Conservation (phyloP, 2,113 vertebrate genomes). For the Dryoscopus gambensis region DNA sequence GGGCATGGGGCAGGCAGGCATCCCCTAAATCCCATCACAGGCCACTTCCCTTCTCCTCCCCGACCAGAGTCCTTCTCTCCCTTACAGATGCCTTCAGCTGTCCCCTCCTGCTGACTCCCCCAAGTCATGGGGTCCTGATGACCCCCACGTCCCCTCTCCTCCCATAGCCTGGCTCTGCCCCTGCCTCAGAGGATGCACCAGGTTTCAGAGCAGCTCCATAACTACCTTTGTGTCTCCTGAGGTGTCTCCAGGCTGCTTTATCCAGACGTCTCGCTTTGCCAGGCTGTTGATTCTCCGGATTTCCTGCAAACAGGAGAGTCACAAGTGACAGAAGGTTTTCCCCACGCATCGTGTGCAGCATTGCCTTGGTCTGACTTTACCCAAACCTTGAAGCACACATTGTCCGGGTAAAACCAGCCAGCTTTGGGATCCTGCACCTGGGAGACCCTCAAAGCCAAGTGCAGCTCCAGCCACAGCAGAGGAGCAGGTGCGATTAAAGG, state of each 20-base stretch:
- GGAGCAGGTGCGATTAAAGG: neutral
- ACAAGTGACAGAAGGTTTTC: neutral
- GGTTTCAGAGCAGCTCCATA: neutral
- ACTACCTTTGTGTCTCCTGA: slow-evolving; percentile 50
- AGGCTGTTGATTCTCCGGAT: slow-evolving; percentile 73
- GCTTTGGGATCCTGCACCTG: neutral
- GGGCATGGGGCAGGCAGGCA: neutral
- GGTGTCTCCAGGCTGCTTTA: slow-evolving; percentile 46
- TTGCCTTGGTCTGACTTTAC: neutral
- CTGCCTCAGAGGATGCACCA: neutral
- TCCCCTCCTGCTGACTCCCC: neutral
- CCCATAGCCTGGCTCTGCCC: neutral
- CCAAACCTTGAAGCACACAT: neutral
- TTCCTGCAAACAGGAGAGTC: slow-evolving; percentile 63
- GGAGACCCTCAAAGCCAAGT: neutral
- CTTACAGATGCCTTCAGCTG: neutral
- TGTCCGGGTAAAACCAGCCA: neutral
- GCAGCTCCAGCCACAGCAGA: neutral
- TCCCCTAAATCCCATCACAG: neutral
- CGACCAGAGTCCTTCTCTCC: neutral
- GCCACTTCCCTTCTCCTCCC: neutral
- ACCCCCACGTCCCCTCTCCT: accelerated
- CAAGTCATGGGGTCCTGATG: neutral
- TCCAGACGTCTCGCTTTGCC: slow-evolving; percentile 72
- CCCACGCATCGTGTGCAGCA: accelerated